A percentile compares a stretch with the other conserved stretches of the same genome.
Evolutionary conservation across 1,140 invertebrate species (phyloP).

Genomic region (Branchinecta lynchi): DNA sequence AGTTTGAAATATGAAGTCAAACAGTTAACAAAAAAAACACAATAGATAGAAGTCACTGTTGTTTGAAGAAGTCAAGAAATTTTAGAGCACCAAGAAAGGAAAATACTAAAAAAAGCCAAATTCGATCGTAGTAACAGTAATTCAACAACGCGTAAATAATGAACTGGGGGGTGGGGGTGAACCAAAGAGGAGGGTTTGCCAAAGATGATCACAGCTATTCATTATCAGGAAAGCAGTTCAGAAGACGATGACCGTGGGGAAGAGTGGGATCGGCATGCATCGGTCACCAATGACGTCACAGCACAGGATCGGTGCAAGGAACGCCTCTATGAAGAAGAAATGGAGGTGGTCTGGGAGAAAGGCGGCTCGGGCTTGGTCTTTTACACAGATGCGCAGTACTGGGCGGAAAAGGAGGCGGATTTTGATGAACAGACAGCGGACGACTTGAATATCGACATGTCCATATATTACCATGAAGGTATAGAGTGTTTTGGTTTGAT

Average conservation of each 20-base stretch:
- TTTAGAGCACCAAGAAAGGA: no score
- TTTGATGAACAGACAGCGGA: constrained; percentile 43
- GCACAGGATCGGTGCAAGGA: constrained; percentile 35
- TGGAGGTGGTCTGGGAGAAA: constrained; percentile 47
- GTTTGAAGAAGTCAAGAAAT: no score
- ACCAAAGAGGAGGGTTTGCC: no score
- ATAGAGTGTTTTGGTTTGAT: constrained; percentile 12
- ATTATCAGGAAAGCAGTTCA: not conserved
- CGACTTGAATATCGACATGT: constrained; percentile 46
- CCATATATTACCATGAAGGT: constrained; percentile 37
- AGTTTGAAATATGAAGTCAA: no score
- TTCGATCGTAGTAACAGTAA: no score
- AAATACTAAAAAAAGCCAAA: no score
- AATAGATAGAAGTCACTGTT: no score
- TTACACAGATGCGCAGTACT: constrained; percentile 43
- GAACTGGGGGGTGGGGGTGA: no score
- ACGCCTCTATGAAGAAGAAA: constrained; percentile 40
- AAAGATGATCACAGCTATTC: no score
- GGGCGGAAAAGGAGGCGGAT: constrained; percentile 39
- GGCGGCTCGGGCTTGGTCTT: constrained; percentile 44
- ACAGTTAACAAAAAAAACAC: no score
- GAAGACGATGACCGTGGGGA: constrained; percentile 31
- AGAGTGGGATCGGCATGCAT: constrained; percentile 40
- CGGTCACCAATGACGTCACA: constrained; percentile 41
- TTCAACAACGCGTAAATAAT: no score